Evolutionary conservation across 2,888 invertebrate genomes (phyloP).

Genomic region (Schizaphis graminum): DNA sequence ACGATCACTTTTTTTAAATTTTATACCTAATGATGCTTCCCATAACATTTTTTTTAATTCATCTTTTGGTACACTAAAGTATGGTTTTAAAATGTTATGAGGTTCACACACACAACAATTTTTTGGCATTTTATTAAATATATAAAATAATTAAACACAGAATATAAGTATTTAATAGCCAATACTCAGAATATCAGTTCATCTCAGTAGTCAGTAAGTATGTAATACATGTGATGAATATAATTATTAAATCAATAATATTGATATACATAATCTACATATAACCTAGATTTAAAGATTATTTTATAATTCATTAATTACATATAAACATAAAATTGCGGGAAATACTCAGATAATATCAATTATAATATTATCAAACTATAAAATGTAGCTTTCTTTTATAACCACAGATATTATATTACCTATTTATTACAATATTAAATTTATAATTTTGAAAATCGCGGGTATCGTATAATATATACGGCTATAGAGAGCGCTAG

Average conservation of each 20-base stretch:
- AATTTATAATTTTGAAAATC: background rate
- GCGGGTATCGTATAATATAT: background rate
- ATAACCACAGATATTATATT: no score
- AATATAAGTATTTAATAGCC: background rate
- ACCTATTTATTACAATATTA: no score
- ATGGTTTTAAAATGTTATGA: background rate
- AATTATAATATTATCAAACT: no score
- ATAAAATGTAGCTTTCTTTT: no score
- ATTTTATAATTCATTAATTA: background rate
- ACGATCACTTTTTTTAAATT: background rate
- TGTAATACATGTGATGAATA: background rate
- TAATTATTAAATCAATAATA: background rate
- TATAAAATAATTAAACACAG: background rate
- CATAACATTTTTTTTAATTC: background rate
- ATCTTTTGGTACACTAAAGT: background rate
- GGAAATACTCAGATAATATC: no score
- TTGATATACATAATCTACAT: no score
- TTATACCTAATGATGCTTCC: background rate
- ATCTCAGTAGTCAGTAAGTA: background rate
- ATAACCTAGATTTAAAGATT: no score
- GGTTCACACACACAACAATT: background rate
- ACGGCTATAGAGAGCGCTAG: background rate
- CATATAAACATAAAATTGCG: no score
- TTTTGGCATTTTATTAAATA: constrained; percentile 9
- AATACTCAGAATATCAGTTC: background rate